Conservation (phyloP, 2,888 invertebrate genomes). For the Masnerella sp. region DNA sequence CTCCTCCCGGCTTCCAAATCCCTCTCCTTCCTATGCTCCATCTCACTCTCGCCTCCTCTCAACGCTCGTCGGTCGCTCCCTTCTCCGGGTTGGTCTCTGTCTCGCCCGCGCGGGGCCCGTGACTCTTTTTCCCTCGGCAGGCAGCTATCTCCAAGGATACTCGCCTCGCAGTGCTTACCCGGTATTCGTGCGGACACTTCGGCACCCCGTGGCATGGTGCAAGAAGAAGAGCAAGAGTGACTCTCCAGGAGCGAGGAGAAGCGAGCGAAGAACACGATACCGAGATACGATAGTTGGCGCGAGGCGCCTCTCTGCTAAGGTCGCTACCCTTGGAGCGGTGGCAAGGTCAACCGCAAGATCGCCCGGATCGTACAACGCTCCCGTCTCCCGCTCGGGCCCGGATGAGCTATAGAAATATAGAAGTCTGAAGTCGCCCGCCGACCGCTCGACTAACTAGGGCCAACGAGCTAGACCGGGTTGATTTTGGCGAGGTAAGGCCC, state of each 20-base stretch:
- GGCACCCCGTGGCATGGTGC: constrained; percentile 56
- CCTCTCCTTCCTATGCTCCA: constrained; percentile 43
- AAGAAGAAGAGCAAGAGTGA: constrained; percentile 60
- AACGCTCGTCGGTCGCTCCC: constrained; percentile 40
- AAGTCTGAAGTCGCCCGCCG: constrained; percentile 47
- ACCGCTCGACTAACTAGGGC: constrained; percentile 41
- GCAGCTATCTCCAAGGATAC: constrained; percentile 58
- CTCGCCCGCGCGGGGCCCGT: constrained; percentile 38
- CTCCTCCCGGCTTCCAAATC: constrained; percentile 48
- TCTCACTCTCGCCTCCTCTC: constrained; percentile 33
- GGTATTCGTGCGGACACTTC: constrained; percentile 60
- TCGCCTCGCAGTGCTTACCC: constrained; percentile 61
- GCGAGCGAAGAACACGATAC: constrained; percentile 59
- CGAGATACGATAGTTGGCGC: constrained; percentile 54
- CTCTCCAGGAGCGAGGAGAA: constrained; percentile 59
- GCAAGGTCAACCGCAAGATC: constrained; percentile 71
- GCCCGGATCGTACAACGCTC: constrained; percentile 64
- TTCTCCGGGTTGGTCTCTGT: constrained; percentile 45
- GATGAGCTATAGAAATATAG: no score
- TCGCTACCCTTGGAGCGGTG: constrained; percentile 71
- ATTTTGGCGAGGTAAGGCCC: background rate
- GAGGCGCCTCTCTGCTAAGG: constrained; percentile 62
- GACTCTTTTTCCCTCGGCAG: constrained; percentile 55
- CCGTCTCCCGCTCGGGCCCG: constrained; percentile 58
- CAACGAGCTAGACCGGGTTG: background rate